Conservation (phyloP, 2,888 invertebrate genomes). For the Lycia hirtaria region DNA sequence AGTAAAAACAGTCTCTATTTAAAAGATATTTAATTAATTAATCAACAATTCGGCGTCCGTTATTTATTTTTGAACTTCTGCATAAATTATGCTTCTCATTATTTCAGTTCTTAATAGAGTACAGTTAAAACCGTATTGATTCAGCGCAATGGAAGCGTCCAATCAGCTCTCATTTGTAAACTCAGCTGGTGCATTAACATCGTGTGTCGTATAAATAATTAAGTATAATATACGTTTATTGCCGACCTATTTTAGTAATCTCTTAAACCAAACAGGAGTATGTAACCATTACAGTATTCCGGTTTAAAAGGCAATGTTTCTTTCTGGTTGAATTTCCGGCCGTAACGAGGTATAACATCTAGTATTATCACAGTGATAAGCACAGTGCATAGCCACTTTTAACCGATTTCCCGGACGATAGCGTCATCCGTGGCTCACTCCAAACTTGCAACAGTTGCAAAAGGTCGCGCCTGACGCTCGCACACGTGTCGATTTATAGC, state of each 20-base stretch:
- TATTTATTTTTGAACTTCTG: too few species aligned
- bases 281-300: not conserved
- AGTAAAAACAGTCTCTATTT: too few species aligned
- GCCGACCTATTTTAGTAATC: conserved; percentile 5
- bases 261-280: not conserved
- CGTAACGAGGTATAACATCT: too few species aligned
- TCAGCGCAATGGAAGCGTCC: conserved; percentile 26
- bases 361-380: not conserved
- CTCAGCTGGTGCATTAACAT: conserved; percentile 51
- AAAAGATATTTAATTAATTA: too few species aligned
- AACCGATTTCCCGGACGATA: not conserved
- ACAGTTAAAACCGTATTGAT: conserved; percentile 35
- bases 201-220: conserved; percentile 41
- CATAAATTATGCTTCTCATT: too few species aligned
- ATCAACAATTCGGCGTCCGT: too few species aligned
- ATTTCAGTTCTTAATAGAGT: conserved; percentile 13
- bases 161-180: conserved; percentile 52
- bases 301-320: too few species aligned
- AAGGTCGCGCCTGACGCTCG: too few species aligned
- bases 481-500: conserved; percentile 78
- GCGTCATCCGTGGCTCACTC: conserved; percentile 46
- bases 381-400: not conserved
- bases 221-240: too few species aligned
- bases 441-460: conserved; percentile 65
- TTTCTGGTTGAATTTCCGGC: not conserved